These are phyloP conservation scores for Rhabdornis inornatus DNA, from an alignment of 2,113 vertebrate species.

Conservation along the genomic window DNA sequence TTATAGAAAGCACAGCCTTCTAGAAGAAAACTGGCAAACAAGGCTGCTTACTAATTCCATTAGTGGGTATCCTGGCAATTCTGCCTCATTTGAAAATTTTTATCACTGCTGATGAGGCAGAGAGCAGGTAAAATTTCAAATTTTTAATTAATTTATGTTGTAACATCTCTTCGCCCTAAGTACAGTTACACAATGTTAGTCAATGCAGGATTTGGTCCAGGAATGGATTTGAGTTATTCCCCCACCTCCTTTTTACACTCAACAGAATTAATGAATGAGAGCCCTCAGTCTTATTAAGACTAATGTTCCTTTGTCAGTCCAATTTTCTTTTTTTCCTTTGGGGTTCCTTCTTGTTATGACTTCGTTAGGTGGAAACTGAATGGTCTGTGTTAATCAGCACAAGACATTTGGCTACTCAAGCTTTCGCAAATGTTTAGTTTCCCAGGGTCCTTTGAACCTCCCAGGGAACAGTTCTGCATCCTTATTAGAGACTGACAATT, in stretches of 20 bases:
- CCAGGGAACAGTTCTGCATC: conserved; percentile 26
- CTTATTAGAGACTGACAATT: conserved; percentile 65
- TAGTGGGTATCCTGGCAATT: neutral
- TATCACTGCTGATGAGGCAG: neutral
- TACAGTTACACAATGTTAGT: neutral
- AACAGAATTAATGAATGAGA: conserved; percentile 35
- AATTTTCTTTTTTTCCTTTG: neutral
- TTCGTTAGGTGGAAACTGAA: conserved; percentile 39
- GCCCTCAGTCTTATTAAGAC: conserved; percentile 21
- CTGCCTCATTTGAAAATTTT: neutral
- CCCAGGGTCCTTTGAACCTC: conserved; percentile 52
- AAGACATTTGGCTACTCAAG: conserved; percentile 23
- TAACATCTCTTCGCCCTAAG: neutral
- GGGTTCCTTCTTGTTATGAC: conserved; percentile 20
- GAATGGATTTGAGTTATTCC: neutral
- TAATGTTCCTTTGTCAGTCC: neutral
- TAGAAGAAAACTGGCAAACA: neutral
- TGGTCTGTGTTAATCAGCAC: conserved; percentile 13
- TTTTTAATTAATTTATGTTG: neutral
- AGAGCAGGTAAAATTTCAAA: neutral
- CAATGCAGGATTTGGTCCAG: neutral
- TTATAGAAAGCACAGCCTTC: neutral
- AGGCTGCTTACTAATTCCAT: neutral
- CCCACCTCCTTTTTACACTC: neutral
- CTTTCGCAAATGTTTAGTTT: neutral